These are phyloP conservation scores for Troides helena DNA, from an alignment of 2,888 invertebrate species.

Conservation along the genomic window DNA sequence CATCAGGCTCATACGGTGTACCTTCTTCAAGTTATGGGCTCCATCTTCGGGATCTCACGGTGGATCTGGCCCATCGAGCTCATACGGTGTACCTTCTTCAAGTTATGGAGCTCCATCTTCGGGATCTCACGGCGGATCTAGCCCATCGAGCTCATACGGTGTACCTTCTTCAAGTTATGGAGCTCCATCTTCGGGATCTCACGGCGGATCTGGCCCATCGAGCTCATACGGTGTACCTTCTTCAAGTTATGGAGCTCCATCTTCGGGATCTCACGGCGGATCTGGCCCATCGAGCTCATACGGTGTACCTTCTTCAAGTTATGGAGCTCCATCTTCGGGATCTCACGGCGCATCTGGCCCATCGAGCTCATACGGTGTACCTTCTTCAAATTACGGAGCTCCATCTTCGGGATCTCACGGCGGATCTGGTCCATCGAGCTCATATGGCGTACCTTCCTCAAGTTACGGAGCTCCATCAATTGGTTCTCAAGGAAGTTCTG, in stretches of 20 bases:
- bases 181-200: constrained; percentile 48
- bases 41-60: constrained; percentile 63
- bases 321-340: constrained; percentile 64
- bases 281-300: constrained; percentile 51
- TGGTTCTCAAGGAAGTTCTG: constrained; percentile 6
- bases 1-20: constrained; percentile 55
- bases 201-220: constrained; percentile 36
- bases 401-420: constrained; percentile 40
- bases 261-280: constrained; percentile 37
- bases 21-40: constrained; percentile 53
- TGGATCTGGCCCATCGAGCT: constrained; percentile 42
- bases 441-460: constrained; percentile 69
- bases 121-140: constrained; percentile 3
- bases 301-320: constrained; percentile 70
- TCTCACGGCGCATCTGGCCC: constrained; percentile 16
- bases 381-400: constrained; percentile 76
- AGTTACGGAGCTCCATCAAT: constrained; percentile 72
- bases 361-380: constrained; percentile 63
- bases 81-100: constrained; percentile 51
- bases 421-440: constrained; percentile 41
- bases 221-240: constrained; percentile 68
- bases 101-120: constrained; percentile 54
- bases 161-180: constrained; percentile 75
- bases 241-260: constrained; percentile 71
- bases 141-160: constrained; percentile 59